Evolutionary conservation across 2,113 vertebrate genomes (phyloP), one percentile per base, ranked within the genome.

Genomic region (Lanius ludovicianus): DNA sequence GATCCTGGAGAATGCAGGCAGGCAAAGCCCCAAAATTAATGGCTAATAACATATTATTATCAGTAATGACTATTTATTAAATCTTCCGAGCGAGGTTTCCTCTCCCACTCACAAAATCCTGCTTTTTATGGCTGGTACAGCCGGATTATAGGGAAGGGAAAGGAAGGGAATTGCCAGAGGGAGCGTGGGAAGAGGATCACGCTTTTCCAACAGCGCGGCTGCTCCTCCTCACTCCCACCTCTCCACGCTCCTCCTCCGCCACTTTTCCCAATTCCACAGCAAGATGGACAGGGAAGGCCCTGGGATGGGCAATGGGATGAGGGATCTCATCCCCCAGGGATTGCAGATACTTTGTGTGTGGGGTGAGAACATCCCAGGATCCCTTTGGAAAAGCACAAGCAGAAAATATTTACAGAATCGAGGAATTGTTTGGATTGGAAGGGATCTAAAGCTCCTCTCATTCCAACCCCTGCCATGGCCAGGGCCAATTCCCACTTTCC

Each of bases 61-160:
- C 44, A 23, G 18, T 86, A 94, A 90, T 75, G 28, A 78, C 64
- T 86, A 44, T 94, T 96, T 94, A 90, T 95, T 83, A 73, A 94
- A 77, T 39, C 63, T 41, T 59, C 59, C 14, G 15, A 64, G 62
- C 3, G 3, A 87, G 63, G 35, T 31, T 86, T 50, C 27, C 47
- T 79, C 71, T 20, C 94, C 88, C 73, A 74, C 94, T 46, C 69
- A 10, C 39, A 2, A 33, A 41, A 13, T 11, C 37, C 67, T 49
- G 47, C 30, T 67, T 27, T 52, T 56, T 52, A 4, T 2, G 49
- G 64, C 20, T 1, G 6, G 39, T 3, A 20, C 47, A 52, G 31
- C 2, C 0, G 1, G 15, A 27, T 57, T 37, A 2, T 2, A 50
- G 42, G 46, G 74, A 64, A 63, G 50, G 42, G 42, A 16, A 44